These are phyloP conservation scores for Oreochromis aureus DNA, from an alignment of 2,113 vertebrate species.

Conservation along the genomic window DNA sequence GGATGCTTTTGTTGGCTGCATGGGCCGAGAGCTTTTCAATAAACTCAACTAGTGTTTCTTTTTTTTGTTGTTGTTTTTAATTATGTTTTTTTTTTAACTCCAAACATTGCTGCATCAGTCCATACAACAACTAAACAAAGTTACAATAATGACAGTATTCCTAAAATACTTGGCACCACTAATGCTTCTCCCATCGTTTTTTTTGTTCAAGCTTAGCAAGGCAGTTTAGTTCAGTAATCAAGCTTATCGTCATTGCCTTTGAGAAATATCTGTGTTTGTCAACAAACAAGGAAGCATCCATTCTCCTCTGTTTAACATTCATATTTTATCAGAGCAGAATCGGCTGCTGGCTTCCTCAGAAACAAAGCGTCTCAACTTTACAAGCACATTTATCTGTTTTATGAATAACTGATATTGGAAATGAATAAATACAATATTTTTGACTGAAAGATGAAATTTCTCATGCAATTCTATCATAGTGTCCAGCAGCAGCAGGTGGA, in stretches of 20 bases:
- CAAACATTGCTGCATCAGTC: background rate
- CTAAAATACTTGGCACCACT: background rate
- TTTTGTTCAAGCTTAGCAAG: background rate
- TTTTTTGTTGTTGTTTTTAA: background rate
- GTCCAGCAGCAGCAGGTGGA: constrained; percentile 86
- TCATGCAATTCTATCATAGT: constrained; percentile 22
- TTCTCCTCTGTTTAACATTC: background rate
- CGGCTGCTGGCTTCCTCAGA: background rate
- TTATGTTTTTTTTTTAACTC: background rate
- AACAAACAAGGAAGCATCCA: background rate
- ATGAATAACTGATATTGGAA: background rate
- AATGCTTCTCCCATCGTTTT: background rate
- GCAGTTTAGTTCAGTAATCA: background rate
- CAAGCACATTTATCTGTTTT: constrained; percentile 9
- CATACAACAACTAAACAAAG: background rate
- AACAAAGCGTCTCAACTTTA: background rate
- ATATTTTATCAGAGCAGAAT: background rate
- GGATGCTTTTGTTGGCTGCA: background rate
- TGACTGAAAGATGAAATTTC: background rate
- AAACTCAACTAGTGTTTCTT: background rate
- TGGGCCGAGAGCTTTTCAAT: background rate
- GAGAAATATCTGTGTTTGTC: background rate
- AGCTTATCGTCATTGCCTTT: background rate
- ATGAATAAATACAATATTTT: background rate
- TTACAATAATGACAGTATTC: background rate